A percentile compares a stretch with the other conserved stretches of the same genome.
phyloP scores from a whole-genome alignment of 2,888 invertebrate species.

The Leucophora obtusa region DNA sequence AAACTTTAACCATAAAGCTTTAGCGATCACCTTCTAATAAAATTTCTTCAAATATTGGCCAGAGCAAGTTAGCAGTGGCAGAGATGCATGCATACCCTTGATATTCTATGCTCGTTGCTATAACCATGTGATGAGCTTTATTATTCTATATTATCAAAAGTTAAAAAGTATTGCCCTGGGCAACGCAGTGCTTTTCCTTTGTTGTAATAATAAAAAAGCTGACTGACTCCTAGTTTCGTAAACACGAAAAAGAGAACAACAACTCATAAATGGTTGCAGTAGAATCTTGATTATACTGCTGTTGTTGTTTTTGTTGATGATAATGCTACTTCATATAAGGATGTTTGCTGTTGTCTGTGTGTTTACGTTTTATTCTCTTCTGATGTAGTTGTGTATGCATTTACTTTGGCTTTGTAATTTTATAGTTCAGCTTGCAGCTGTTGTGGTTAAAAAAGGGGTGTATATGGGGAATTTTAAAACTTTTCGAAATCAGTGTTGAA shows the following conservation, averaged over 20 bases:
- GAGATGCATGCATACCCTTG: too few relatives aligned
- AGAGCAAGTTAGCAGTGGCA: too few relatives aligned
- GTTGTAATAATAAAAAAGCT: slow-evolving; percentile 44
- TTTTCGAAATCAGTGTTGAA: too few relatives aligned
- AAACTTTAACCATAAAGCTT: too few relatives aligned
- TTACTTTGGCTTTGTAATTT: slow-evolving; percentile 37
- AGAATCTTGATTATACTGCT: neutral
- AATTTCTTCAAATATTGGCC: too few relatives aligned
- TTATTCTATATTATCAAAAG: slow-evolving; percentile 52
- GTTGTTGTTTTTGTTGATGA: neutral
- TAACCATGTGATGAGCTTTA: slow-evolving; percentile 44
- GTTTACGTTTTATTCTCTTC: neutral
- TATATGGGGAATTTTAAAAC: too few relatives aligned
- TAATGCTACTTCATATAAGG: neutral
- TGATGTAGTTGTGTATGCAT: slow-evolving; percentile 17
- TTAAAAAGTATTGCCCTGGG: slow-evolving; percentile 55
- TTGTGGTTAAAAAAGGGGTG: neutral
- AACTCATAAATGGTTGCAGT: slow-evolving; percentile 5
- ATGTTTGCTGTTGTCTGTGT: neutral
- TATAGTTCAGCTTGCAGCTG: slow-evolving; percentile 37
- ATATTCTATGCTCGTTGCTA: too few relatives aligned
- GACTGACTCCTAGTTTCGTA: slow-evolving; percentile 35
- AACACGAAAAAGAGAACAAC: neutral
- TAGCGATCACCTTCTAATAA: too few relatives aligned
- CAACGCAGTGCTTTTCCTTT: slow-evolving; percentile 41